phyloP scores from a whole-genome alignment of 2,797 vertebrate species.

The Ceyx erithaca region DNA sequence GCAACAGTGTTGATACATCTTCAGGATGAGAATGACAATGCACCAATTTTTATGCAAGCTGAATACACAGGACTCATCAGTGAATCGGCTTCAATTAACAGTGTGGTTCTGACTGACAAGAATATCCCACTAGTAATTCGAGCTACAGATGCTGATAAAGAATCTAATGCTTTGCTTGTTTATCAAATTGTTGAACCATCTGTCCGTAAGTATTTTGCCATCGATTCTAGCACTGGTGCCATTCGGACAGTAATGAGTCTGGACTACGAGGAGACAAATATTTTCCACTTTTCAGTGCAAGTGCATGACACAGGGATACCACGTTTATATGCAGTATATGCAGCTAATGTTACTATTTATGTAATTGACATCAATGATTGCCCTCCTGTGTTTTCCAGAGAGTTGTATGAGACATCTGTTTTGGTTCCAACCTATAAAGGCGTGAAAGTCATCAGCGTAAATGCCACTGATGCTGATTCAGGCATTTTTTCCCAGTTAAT shows the following conservation, averaged over 20 bases:
- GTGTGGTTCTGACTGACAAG: conserved; percentile 88
- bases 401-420: conserved; percentile 87
- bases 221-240: conserved; percentile 96
- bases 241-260: conserved; percentile 86
- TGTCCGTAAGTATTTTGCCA: conserved; percentile 91
- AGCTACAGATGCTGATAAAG: conserved; percentile 90
- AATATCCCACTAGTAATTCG: conserved; percentile 92
- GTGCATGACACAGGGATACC: conserved; percentile 93
- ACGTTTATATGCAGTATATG: conserved; percentile 88
- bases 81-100: conserved; percentile 90
- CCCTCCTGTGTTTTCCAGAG: conserved; percentile 88
- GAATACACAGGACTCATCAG: conserved; percentile 92
- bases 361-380: conserved; percentile 96
- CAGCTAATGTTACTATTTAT: conserved; percentile 92
- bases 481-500: conserved; percentile 88
- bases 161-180: conserved; percentile 91
- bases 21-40: conserved; percentile 95
- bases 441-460: conserved; percentile 87
- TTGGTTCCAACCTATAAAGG: conserved; percentile 93
- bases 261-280: conserved; percentile 90
- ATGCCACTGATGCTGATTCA: conserved; percentile 92
- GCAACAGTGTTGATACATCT: conserved; percentile 88
- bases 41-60: conserved; percentile 85
- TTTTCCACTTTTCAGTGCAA: conserved; percentile 94
- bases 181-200: conserved; percentile 97